Base-by-base conservation (phyloP, 1,140 invertebrate genomes). In the Eriocheir sinensis region DNA sequence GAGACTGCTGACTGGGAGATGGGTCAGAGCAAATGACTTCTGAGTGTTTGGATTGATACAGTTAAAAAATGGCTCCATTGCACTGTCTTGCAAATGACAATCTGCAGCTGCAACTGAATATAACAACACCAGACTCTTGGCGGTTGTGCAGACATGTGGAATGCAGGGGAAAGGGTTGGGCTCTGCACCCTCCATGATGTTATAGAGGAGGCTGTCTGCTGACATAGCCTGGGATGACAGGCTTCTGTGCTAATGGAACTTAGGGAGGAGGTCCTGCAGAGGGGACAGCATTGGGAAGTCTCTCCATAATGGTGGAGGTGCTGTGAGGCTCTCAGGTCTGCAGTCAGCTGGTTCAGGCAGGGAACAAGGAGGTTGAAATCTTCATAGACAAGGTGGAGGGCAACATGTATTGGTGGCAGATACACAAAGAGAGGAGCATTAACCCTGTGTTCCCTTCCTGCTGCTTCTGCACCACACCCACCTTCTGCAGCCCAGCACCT, bases 381-480 rank as follows among this genome's bases (percentile, higher is more conserved):
- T 97, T 99, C 99, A 96, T 99, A 99, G 0, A 99, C 97, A 17
- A 99, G 97, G 97, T 99, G 99, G 60, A 99, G 97, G 0, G 98
- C 97, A 96, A 98, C 98, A 80, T 99, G 97, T 40, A 99, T 97
- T 41, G 98, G 96, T 27, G 98, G 97, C 15, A 98, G 97, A 96
- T 98, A 97, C 0, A 97, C 97, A 96, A 98, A 99, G 0, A 99
- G 97, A 30, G 98, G 96, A 0, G 98, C 97, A 95, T 97, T 97
- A 0, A 97, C 97, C 96, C 97, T 44, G 96, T 96, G 95, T 96
- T 97, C 85, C 96, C 97, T 96, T 95, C 95, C 85, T 89, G 93
- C 38, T 41, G 96, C 93, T 91, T 96, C 93, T 95, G 96, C 96
- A 96, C 93, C 89, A 89, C 48, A 93, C 91, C 40, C 96, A 96